These are phyloP conservation scores for Fopius arisanus DNA, from an alignment of 1,140 invertebrate genomes.

Conservation along the genomic window DNA sequence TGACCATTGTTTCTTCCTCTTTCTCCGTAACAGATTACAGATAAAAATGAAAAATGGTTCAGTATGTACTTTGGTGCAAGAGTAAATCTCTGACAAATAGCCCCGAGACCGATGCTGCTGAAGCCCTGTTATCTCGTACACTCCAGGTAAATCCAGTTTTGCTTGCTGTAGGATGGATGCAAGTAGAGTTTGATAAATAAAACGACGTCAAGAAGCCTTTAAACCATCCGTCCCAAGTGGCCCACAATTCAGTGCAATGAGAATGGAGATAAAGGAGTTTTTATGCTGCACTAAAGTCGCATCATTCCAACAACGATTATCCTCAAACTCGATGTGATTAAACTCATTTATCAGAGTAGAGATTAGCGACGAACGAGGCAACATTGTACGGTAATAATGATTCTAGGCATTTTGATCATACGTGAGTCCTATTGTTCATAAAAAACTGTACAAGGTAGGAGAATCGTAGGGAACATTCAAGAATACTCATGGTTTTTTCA, in stretches of 20 bases:
- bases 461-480: too few relatives aligned
- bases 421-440: too few relatives aligned
- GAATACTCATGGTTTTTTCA: too few relatives aligned
- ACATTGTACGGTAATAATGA: too few relatives aligned
- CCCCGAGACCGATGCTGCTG: background rate
- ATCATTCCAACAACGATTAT: too few relatives aligned
- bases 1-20: background rate
- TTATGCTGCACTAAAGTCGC: background rate
- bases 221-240: background rate
- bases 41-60: slow-evolving; percentile 4
- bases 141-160: slow-evolving; percentile 3
- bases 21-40: background rate
- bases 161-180: background rate
- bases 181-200: slow-evolving; percentile 4
- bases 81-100: slow-evolving; percentile 11
- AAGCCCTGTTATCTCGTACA: background rate
- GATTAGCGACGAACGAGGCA: too few relatives aligned
- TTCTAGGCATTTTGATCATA: too few relatives aligned
- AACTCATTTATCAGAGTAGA: too few relatives aligned
- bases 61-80: background rate
- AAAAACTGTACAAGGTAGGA: too few relatives aligned
- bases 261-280: background rate
- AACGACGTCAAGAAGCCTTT: background rate
- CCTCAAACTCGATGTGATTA: too few relatives aligned
- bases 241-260: background rate